Percentiles rank a stretch among this genome's conserved stretches.
Evolutionary conservation across 2,797 vertebrate genomes (phyloP).

Genomic region (Valencia hispanica): DNA sequence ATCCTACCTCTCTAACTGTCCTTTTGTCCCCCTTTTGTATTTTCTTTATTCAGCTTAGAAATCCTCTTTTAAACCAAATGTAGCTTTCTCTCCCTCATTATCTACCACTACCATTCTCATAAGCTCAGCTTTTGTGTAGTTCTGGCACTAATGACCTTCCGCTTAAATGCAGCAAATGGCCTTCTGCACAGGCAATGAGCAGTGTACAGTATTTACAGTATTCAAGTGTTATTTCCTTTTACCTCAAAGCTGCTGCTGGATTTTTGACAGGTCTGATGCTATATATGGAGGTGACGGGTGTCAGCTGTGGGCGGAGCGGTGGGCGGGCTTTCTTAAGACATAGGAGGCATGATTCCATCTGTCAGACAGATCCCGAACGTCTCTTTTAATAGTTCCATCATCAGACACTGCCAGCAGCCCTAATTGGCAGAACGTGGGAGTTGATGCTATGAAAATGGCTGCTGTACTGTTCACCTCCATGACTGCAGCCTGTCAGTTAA

Average conservation of each 20-base stretch:
- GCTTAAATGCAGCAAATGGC: not conserved
- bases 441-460: conserved; percentile 74
- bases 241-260: conserved; percentile 14
- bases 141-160: not conserved
- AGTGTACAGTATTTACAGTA: conserved; percentile 19
- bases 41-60: not conserved
- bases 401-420: conserved; percentile 70
- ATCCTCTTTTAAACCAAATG: not conserved
- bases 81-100: conserved; percentile 5
- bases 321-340: conserved; percentile 57
- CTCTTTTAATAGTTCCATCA: conserved; percentile 76
- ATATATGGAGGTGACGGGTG: conserved; percentile 57
- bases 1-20: not conserved
- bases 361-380: conserved; percentile 60
- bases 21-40: not conserved
- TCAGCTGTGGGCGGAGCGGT: conserved; percentile 64
- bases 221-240: conserved; percentile 27
- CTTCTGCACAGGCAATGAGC: not conserved
- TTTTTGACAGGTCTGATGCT: conserved; percentile 5
- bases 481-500: conserved; percentile 75
- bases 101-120: not conserved
- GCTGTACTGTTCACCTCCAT: conserved; percentile 67
- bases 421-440: conserved; percentile 76
- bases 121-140: not conserved
- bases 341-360: conserved; percentile 67